Base-by-base conservation (phyloP, 1,140 invertebrate genomes). In the Colletes latitarsis region DNA sequence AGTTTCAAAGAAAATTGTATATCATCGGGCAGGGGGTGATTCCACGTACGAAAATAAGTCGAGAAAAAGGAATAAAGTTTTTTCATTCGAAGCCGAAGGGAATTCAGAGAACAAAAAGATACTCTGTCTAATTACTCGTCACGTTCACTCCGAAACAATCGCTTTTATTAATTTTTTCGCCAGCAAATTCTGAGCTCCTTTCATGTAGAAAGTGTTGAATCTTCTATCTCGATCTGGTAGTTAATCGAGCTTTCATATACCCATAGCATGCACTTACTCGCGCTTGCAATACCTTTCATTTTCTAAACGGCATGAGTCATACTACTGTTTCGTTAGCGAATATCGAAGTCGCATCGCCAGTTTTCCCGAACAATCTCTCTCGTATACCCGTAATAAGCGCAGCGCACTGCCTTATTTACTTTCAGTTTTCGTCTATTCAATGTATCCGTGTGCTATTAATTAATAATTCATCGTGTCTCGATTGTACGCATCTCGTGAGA, bases 221-320 rank as follows among this genome's bases (percentile, higher is more conserved):
- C 53, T 79, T 83, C 71, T 80, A 64, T 80, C 62, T 80, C 72
- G 30, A 30, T 76, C 72, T 85, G 71, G 81, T 87, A 84, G 85
- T 76, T 63, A 87, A 62, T 87, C 85, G 78, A 86, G 82, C 86
- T 88, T 88, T 57, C 68, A 74, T 80, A 81, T 55, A 83, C 41
- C 60, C 83, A 58, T 68, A 58, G 86, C 87, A 88, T 88, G 86
- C 66, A 81, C 21, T 60, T 74, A 87, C 49, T 82, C 79, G 82
- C 75, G 86, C 86, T 87, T 83, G 77, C 81, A 75, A 81, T 66
- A 75, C 77, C 55, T 84, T 66, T 73, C 46, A 30, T 76, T 87
- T 84, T 62, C 85, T 66, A 81, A 80, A 78, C 64, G 73, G 85
- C 88, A 88, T 85, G 87, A 66, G 66, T 80, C 63, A 76, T 72